These are phyloP conservation scores for Caenorhabditis japonica DNA, from an alignment of 2,888 invertebrate species.

Conservation along the genomic window DNA sequence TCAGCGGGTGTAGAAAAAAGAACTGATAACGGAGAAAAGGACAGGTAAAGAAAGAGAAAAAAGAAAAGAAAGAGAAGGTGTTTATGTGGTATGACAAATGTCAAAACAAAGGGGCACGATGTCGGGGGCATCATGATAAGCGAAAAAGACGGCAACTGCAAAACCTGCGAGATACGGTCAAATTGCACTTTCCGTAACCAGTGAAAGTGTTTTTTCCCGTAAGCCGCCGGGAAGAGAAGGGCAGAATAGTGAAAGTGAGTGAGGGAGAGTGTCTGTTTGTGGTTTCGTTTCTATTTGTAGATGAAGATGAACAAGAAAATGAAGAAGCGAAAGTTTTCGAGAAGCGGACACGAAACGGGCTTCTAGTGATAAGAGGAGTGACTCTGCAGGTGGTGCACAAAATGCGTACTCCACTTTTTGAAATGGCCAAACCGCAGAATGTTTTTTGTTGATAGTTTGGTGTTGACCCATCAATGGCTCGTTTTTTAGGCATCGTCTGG, in stretches of 20 bases:
- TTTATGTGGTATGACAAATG: conserved; percentile 7
- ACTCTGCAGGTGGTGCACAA: no score
- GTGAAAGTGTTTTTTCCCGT: conserved; percentile 9
- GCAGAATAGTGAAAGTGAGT: conserved; percentile 3
- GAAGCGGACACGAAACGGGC: no score
- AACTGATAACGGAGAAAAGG: background rate
- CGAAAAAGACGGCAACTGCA: no score
- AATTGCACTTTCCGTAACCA: conserved; percentile 14
- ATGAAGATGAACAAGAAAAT: no score
- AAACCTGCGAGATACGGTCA: background rate
- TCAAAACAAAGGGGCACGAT: conserved; percentile 6
- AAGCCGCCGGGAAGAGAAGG: background rate
- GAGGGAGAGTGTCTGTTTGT: background rate
- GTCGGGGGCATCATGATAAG: conserved; percentile 6
- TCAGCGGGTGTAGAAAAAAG: background rate
- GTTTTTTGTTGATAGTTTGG: no score
- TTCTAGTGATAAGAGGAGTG: no score
- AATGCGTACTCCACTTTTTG: no score
- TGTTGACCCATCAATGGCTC: no score
- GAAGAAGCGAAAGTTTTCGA: no score
- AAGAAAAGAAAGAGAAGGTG: conserved; percentile 1
- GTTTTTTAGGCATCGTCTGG: no score
- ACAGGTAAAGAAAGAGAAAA: background rate
- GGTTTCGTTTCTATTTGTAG: no score
- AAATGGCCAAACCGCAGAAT: no score